Evolutionary conservation across 2,113 vertebrate genomes (phyloP).

Genomic region (Loxodonta africana): DNA sequence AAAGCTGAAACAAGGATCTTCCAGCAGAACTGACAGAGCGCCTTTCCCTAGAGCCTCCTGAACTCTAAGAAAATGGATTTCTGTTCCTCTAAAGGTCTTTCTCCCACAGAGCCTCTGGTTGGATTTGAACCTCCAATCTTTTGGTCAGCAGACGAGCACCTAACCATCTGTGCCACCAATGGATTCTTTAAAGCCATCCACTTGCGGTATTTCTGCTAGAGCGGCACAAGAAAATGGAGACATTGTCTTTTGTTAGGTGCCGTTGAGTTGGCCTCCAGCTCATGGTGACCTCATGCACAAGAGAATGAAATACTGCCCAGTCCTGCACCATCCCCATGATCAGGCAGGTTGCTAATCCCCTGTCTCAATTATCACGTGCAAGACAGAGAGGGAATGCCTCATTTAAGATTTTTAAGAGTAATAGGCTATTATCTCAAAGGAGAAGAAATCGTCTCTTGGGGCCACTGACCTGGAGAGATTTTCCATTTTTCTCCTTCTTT

Average conservation of each 20-base stretch:
- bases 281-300: neutral
- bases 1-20: too few relatives aligned
- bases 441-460: conserved; percentile 64
- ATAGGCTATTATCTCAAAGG: conserved; percentile 79
- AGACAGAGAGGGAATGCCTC: conserved; percentile 46
- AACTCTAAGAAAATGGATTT: too few relatives aligned
- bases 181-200: neutral
- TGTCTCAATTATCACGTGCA: conserved; percentile 62
- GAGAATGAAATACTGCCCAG: neutral
- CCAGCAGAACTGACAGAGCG: too few relatives aligned
- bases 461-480: conserved; percentile 67
- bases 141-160: too few relatives aligned
- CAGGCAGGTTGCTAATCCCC: neutral
- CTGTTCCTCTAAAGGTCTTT: too few relatives aligned
- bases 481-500: conserved; percentile 72
- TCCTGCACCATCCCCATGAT: neutral
- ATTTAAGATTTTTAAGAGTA: conserved; percentile 69
- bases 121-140: too few relatives aligned
- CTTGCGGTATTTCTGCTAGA: neutral
- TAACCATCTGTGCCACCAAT: neutral
- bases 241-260: neutral
- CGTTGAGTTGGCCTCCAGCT: neutral
- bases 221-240: neutral
- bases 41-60: too few relatives aligned
- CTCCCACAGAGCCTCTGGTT: too few relatives aligned